phyloP scores from a whole-genome alignment of 2,797 vertebrate species.

The Syngnathus acus region DNA sequence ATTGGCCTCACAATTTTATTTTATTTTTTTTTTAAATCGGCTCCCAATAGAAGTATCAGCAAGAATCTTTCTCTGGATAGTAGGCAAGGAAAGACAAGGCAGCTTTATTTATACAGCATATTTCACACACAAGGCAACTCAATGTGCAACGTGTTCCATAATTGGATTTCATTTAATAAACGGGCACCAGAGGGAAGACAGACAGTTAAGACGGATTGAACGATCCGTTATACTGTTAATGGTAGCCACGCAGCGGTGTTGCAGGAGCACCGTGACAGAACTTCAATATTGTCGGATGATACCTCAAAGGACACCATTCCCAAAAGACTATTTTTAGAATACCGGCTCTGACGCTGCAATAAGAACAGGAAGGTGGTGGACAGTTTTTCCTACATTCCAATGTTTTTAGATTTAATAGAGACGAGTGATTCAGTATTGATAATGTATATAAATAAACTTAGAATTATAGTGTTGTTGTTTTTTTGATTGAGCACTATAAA shows the following conservation, averaged over 20 bases:
- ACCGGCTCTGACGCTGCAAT: not conserved
- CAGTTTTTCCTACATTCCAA: not conserved
- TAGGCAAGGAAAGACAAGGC: too few species aligned
- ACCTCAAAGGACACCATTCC: not conserved
- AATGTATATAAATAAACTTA: too few species aligned
- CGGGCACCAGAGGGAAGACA: not conserved
- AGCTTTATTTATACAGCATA: too few species aligned
- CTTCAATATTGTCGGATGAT: not conserved
- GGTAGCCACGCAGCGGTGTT: not conserved
- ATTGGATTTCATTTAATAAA: not conserved
- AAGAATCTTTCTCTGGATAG: not conserved
- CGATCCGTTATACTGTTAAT: not conserved
- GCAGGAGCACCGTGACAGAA: not conserved
- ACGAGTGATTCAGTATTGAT: too few species aligned
- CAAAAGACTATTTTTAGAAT: not conserved
- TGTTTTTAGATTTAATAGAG: not conserved
- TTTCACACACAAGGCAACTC: too few species aligned
- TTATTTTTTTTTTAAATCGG: constrained; percentile 14
- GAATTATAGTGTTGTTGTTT: too few species aligned
- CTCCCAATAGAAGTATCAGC: constrained; percentile 12
- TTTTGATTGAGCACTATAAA: too few species aligned
- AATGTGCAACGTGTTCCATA: not conserved
- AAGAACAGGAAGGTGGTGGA: not conserved
- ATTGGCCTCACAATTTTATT: constrained; percentile 48
- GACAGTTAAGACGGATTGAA: not conserved